Evolutionary conservation across 2,797 vertebrate genomes (phyloP).

Genomic region (Merluccius polli): DNA sequence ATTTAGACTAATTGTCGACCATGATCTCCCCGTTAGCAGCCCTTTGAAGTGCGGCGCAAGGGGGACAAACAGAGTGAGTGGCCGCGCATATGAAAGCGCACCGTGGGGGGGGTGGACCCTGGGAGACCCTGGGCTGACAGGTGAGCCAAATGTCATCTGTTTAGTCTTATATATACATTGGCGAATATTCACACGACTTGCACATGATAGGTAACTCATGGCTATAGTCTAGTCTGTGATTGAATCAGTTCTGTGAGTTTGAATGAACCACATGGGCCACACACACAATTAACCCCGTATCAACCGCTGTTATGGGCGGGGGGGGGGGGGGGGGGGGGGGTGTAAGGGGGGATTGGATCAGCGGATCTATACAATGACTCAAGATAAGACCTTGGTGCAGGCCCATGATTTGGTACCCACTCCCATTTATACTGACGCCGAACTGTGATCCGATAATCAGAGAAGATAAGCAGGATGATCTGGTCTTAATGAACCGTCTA

Average conservation of each 20-base stretch:
- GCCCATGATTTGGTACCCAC: background rate
- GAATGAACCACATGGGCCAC: background rate
- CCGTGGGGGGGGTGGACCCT: slow-evolving; percentile 19
- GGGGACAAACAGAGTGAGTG: slow-evolving; percentile 56
- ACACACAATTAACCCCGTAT: background rate
- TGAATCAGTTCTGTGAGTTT: background rate
- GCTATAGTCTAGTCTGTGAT: background rate
- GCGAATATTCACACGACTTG: background rate
- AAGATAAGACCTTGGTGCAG: slow-evolving; percentile 20
- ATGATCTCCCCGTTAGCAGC: slow-evolving; percentile 66
- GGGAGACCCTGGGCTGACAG: slow-evolving; percentile 10
- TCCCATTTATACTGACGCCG: background rate
- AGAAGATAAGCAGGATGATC: slow-evolving; percentile 36
- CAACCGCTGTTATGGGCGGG: background rate
- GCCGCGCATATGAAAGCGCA: slow-evolving; percentile 56
- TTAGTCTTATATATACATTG: background rate
- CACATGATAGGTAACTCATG: background rate
- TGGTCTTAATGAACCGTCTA: slow-evolving; percentile 26
- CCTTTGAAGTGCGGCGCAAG: slow-evolving; percentile 67
- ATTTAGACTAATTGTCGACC: slow-evolving; percentile 73
- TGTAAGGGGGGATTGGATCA: slow-evolving; percentile 28
- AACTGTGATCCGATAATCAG: background rate
- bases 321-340: background rate
- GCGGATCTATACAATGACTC: slow-evolving; percentile 29
- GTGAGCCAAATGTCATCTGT: background rate